Conservation (phyloP, 2,797 vertebrate species). For the Sebastes goodei region DNA sequence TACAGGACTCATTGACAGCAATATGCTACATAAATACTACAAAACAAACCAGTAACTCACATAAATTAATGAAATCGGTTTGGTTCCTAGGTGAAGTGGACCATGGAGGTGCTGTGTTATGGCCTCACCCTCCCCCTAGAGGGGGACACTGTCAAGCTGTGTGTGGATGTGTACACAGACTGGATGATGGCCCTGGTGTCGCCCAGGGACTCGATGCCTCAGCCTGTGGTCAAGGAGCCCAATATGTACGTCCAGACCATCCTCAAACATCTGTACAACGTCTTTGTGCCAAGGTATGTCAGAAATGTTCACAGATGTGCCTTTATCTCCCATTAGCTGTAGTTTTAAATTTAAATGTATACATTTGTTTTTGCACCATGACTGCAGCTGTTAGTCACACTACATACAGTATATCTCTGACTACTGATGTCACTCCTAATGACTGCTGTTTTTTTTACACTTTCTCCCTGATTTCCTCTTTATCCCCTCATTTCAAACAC, state of each 20-base stretch:
- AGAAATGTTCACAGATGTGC: not conserved
- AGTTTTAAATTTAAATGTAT: not conserved
- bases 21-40: not conserved
- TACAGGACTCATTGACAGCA: not conserved
- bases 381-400: not conserved
- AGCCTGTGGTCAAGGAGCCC: constrained; percentile 92
- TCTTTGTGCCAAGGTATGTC: constrained; percentile 93
- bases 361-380: not conserved
- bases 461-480: not conserved
- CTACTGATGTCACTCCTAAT: not conserved
- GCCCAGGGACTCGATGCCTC: constrained; percentile 93
- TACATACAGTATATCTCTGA: not conserved
- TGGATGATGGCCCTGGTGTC: constrained; percentile 97
- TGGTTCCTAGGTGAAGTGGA: constrained; percentile 92
- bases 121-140: constrained; percentile 94
- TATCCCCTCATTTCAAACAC: not conserved
- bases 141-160: constrained; percentile 94
- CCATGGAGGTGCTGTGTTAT: constrained; percentile 97
- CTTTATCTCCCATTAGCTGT: not conserved
- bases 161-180: constrained; percentile 97
- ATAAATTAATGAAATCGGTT: not conserved
- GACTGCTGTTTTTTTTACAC: not conserved
- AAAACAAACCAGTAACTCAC: not conserved
- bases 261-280: constrained; percentile 95
- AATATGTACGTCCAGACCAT: constrained; percentile 95